Conservation (phyloP, 2,113 vertebrate species). For the Lophura nycthemera region DNA sequence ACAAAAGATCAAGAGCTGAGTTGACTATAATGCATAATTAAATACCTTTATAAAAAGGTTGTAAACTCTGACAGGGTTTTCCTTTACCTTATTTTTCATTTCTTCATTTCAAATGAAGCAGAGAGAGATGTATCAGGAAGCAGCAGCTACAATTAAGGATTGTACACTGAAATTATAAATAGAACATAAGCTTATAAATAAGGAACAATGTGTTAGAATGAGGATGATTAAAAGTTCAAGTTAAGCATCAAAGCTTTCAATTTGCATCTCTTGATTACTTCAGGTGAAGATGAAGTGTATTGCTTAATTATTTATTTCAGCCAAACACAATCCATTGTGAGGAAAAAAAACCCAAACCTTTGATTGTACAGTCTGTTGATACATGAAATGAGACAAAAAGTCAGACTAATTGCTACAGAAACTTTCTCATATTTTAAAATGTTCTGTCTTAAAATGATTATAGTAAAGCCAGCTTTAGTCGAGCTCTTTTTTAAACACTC, state of each 20-base stretch:
- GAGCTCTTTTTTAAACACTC: fast-evolving
- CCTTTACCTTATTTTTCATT: background rate
- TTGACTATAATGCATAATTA: background rate
- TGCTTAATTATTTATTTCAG: background rate
- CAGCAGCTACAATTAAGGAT: background rate
- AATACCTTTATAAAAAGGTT: background rate
- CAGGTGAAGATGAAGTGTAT: background rate
- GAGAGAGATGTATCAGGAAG: background rate
- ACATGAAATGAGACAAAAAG: background rate
- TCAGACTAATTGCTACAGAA: background rate
- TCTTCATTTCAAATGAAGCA: background rate
- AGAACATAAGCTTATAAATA: background rate
- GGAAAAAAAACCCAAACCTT: fast-evolving
- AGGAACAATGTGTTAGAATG: background rate
- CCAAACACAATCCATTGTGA: background rate
- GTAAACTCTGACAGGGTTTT: background rate
- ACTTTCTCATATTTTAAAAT: background rate
- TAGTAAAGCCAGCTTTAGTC: background rate
- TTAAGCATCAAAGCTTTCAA: background rate
- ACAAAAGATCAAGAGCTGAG: background rate
- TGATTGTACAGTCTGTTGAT: background rate
- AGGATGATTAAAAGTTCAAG: background rate
- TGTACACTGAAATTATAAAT: background rate
- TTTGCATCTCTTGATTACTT: background rate
- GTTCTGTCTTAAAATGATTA: background rate